Evolutionary conservation across 2,888 invertebrate genomes (phyloP), one percentile per base, ranked within the genome.

Genomic region (Aleiodes alternator): DNA sequence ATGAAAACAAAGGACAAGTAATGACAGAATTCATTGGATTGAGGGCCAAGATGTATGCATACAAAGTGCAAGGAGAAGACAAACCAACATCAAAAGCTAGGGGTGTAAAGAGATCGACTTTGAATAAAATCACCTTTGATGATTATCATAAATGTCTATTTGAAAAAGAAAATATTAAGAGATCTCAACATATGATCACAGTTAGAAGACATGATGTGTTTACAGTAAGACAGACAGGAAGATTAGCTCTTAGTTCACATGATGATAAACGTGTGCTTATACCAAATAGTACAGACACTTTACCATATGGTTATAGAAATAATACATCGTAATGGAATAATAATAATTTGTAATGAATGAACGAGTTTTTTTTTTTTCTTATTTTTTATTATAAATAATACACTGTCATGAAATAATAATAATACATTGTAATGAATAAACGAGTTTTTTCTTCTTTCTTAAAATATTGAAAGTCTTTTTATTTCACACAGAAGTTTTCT

Each of bases 21-120:
- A 71, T 75, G 75, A 50, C 57, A 1, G 66, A 72, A n/a, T 75
- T 72, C 12, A 48, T 55, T 29, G 66, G 70, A n/a, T 43, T 70
- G 8, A 51, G 64, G 34, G 59, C 69, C 1, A 75, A 75, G 48
- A 50, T 75, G 43, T 75, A 70, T 53, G 7, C 56, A 1, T 70
- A 16, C 23, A 69, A 55, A 16, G 7, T 70, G 1, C 31, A 12
- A n/a, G 50, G 50, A 6, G 38, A 51, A 3, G 69, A 68, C 7
- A n/a, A 23, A 4, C 61, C 85, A 82, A 43, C 82, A 80, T 76
- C 64, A 11, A 31, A 51, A 11, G 78, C 73, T 16, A 77, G 76
- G 48, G 77, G 77, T 14, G 61, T 61, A 12, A 70, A 66, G 34
- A 16, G 14, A 9, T 71, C 59, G 1, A 48, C 72, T 3, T 29